These are phyloP conservation scores for Abrostola tripartita DNA, from an alignment of 2,888 invertebrate species.

Conservation along the genomic window DNA sequence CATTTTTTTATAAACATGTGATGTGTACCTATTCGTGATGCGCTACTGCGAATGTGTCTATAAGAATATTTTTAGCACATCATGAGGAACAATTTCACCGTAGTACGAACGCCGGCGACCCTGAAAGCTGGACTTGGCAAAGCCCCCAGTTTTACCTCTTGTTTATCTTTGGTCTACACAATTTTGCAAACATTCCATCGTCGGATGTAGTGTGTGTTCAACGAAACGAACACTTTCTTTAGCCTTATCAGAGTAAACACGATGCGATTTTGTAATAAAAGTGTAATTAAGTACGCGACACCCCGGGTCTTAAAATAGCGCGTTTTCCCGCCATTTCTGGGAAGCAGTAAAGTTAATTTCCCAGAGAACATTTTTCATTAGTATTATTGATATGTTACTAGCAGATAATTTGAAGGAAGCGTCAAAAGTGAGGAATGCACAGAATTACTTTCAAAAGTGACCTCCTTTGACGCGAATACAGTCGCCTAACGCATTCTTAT, in stretches of 20 bases:
- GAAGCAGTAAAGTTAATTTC: not conserved
- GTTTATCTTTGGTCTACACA: constrained; percentile 73
- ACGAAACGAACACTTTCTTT: constrained; percentile 40
- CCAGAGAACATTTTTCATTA: not conserved
- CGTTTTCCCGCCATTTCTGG: constrained; percentile 62
- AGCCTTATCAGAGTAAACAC: constrained; percentile 25
- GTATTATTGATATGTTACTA: not conserved
- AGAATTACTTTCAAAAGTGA: constrained; percentile 75
- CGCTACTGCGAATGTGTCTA: constrained; percentile 62
- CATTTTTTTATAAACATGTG: constrained; percentile 55
- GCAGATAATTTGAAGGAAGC: constrained; percentile 13
- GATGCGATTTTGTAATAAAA: constrained; percentile 13
- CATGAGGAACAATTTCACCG: constrained; percentile 85
- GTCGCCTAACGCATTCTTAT: constrained; percentile 25
- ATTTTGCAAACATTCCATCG: constrained; percentile 62
- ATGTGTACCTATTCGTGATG: constrained; percentile 47
- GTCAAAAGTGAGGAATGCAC: constrained; percentile 44
- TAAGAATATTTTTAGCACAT: constrained; percentile 84
- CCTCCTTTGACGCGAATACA: constrained; percentile 68
- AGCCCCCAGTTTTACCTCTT: constrained; percentile 78
- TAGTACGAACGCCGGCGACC: constrained; percentile 77
- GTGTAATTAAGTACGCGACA: not conserved
- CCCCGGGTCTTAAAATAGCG: not conserved
- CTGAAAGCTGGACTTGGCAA: constrained; percentile 85
- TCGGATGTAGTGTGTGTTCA: constrained; percentile 43